Evolutionary conservation across 2,888 invertebrate genomes (phyloP).

Genomic region (Peribatodes rhomboidaria): DNA sequence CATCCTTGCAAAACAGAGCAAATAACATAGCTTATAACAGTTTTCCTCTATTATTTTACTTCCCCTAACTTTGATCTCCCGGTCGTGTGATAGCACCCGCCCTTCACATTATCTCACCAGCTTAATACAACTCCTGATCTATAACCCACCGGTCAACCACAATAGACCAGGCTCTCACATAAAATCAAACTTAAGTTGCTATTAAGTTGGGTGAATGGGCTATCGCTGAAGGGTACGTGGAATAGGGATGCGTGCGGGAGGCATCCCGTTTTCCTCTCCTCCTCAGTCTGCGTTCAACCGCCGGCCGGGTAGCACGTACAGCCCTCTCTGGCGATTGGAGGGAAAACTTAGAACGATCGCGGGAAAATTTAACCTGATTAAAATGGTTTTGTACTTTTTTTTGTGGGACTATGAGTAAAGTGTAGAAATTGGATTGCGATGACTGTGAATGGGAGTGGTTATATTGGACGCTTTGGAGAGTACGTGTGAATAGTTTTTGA

Average conservation of each 20-base stretch:
- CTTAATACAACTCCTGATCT: slow-evolving; percentile 42
- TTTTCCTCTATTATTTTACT: slow-evolving; percentile 18
- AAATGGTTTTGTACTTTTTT: slow-evolving; percentile 35
- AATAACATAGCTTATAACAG: slow-evolving; percentile 7
- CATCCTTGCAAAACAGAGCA: not conserved
- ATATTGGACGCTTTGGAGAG: slow-evolving; percentile 48
- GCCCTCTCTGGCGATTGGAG: slow-evolving; percentile 56
- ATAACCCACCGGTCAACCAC: slow-evolving; percentile 48
- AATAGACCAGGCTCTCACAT: slow-evolving; percentile 48
- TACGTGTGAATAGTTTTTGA: slow-evolving; percentile 52
- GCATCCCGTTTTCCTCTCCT: slow-evolving; percentile 28
- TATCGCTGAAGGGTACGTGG: slow-evolving; percentile 33
- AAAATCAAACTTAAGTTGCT: slow-evolving; percentile 61
- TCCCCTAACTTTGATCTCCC: slow-evolving; percentile 34
- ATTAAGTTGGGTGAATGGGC: slow-evolving; percentile 51
- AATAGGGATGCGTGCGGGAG: slow-evolving; percentile 43
- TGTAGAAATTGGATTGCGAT: slow-evolving; percentile 55
- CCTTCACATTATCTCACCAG: slow-evolving; percentile 39
- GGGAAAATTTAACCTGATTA: slow-evolving; percentile 40
- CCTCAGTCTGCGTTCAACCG: slow-evolving; percentile 62
- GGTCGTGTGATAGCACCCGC: slow-evolving; percentile 33
- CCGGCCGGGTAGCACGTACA: slow-evolving; percentile 57
- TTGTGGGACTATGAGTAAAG: slow-evolving; percentile 56
- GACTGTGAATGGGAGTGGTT: slow-evolving; percentile 50
- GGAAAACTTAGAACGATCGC: slow-evolving; percentile 72